Base-by-base conservation (phyloP, 2,888 invertebrate genomes). In the Drosophila kambysellisi region DNA sequence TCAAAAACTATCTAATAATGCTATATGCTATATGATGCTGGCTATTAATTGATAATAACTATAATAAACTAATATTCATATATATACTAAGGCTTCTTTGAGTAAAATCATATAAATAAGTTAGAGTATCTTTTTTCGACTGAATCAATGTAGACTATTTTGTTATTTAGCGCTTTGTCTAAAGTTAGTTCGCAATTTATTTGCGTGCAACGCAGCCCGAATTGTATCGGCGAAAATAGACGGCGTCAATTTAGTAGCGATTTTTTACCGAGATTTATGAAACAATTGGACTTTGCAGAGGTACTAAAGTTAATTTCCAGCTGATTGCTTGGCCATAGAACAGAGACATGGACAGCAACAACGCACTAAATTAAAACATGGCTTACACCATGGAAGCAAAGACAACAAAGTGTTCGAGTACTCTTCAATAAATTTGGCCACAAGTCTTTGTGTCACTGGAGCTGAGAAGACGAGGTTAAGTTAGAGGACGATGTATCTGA, bases 401-500 rank as follows among this genome's bases (percentile, higher is more conserved):
- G 56, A 53, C 39, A 54, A 39, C 54, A 69, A 53, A 63, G 68
- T 76, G 70, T 68, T 46, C 46, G 46, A 25, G 70, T 50, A 62
- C 79, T 30, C 39, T 81, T 62, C 65, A 80, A 78, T 74, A 76
- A 84, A 80, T 82, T 86, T 82, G 78, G 81, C 63, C 37, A 59
- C 66, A 74, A 78, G 78, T 73, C 83, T 73, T 71, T 69, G 43
- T 65, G 81, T 63, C 67, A 63, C 43, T 58, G 48, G 43, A 68
- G 52, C 52, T 32, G 48, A 50, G 37, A 30, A 20, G 39, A 37
- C 51, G 52, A n/a, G 4, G n/a, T n/a, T 17, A 56, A 32, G n/a
- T 29, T 20, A 20, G 30, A 32, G 29, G 43, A 37, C 25, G 54
- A 37, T 20, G 32, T 53, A 51, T 58, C 48, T 56, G 53, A 29